phyloP scores from a whole-genome alignment of 2,113 vertebrate species.

The Albula goreensis region DNA sequence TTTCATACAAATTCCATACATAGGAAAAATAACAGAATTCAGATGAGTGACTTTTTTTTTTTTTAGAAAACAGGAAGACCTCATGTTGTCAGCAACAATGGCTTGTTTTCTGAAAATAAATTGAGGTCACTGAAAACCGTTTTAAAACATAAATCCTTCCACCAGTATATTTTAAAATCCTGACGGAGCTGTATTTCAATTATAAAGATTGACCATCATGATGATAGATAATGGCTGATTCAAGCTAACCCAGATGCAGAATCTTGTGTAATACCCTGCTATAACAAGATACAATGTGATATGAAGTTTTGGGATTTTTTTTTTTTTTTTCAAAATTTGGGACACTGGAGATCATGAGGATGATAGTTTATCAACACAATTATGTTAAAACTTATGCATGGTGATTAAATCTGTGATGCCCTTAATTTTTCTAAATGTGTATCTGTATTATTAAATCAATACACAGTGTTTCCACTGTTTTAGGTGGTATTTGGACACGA shows the following conservation, averaged over 20 bases:
- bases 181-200: background rate
- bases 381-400: too few species aligned
- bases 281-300: background rate
- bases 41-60: background rate
- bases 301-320: background rate
- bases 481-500: too few species aligned
- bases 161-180: background rate
- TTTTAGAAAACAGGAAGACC: background rate
- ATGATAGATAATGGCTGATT: conserved; percentile 15
- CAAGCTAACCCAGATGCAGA: background rate
- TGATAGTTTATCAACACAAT: background rate
- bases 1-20: too few species aligned
- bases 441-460: too few species aligned
- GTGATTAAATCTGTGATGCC: too few species aligned
- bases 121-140: background rate
- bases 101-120: background rate
- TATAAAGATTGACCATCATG: conserved; percentile 16
- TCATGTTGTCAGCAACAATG: background rate
- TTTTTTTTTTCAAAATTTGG: background rate
- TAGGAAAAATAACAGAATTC: background rate
- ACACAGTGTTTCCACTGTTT: too few species aligned
- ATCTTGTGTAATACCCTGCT: background rate
- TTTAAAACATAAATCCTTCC: background rate
- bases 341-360: background rate
- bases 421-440: too few species aligned